These are phyloP conservation scores for Grus americana DNA, from an alignment of 2,113 vertebrate species.

Conservation along the genomic window DNA sequence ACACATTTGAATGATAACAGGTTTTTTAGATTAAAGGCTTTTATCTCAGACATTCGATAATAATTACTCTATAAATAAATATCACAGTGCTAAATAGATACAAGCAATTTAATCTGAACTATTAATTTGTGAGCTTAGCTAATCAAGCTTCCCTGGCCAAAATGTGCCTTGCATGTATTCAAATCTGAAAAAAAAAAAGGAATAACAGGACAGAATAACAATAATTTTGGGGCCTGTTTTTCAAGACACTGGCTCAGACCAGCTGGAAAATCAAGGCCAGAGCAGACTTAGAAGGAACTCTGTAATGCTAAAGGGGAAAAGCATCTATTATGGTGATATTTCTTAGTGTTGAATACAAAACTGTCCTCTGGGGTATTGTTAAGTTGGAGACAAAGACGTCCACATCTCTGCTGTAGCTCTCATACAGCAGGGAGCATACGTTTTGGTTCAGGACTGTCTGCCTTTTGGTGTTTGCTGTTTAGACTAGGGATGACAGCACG, in stretches of 20 bases:
- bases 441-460: not conserved
- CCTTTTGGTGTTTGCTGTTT: slow-evolving; percentile 6
- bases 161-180: slow-evolving; percentile 44
- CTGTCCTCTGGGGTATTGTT: slow-evolving; percentile 2
- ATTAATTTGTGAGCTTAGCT: slow-evolving; percentile 66
- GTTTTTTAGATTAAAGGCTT: slow-evolving; percentile 58
- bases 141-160: slow-evolving; percentile 63
- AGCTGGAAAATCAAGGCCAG: not conserved
- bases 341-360: not conserved
- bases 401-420: slow-evolving; percentile 27
- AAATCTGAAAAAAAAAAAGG: slow-evolving; percentile 24
- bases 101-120: slow-evolving; percentile 66
- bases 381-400: slow-evolving; percentile 39
- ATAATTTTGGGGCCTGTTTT: not conserved
- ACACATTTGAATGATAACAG: slow-evolving; percentile 33
- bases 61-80: slow-evolving; percentile 70
- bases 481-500: not conserved
- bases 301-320: not conserved
- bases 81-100: slow-evolving; percentile 53
- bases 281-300: not conserved
- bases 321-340: not conserved
- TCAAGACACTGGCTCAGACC: not conserved
- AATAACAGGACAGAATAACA: slow-evolving; percentile 44
- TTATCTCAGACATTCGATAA: slow-evolving; percentile 60
- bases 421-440: slow-evolving; percentile 12